These are phyloP conservation scores for Barnardius zonarius DNA, from an alignment of 2,113 vertebrate species.

Conservation along the genomic window DNA sequence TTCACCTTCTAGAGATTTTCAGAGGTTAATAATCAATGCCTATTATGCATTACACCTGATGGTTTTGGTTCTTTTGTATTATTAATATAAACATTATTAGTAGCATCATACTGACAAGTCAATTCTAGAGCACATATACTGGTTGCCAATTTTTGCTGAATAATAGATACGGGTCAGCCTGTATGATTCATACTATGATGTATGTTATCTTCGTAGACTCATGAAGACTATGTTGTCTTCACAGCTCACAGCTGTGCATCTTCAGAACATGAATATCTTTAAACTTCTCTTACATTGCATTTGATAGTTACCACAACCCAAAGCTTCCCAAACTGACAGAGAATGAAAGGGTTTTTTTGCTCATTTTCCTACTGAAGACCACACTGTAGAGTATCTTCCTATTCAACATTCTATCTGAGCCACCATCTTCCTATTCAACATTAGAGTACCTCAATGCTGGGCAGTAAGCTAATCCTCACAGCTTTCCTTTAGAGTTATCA, in stretches of 20 bases:
- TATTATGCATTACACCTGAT: neutral
- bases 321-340: neutral
- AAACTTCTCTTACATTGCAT: neutral
- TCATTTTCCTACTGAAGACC: neutral
- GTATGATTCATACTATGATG: neutral
- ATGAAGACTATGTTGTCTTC: neutral
- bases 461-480: neutral
- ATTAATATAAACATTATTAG: neutral
- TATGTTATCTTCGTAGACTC: neutral
- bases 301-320: neutral
- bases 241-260: neutral
- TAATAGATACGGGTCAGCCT: neutral
- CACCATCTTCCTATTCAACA: neutral
- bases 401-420: neutral
- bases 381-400: neutral
- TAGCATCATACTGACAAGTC: neutral
- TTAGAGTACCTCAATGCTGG: neutral
- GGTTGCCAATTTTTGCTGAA: neutral
- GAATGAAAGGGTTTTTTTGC: neutral
- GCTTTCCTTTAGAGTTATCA: neutral
- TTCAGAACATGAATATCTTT: neutral
- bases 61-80: neutral
- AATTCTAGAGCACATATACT: neutral
- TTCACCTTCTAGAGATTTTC: neutral
- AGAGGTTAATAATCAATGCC: neutral